Base-by-base conservation (phyloP, 2,797 vertebrate species). In the Mycteria americana region DNA sequence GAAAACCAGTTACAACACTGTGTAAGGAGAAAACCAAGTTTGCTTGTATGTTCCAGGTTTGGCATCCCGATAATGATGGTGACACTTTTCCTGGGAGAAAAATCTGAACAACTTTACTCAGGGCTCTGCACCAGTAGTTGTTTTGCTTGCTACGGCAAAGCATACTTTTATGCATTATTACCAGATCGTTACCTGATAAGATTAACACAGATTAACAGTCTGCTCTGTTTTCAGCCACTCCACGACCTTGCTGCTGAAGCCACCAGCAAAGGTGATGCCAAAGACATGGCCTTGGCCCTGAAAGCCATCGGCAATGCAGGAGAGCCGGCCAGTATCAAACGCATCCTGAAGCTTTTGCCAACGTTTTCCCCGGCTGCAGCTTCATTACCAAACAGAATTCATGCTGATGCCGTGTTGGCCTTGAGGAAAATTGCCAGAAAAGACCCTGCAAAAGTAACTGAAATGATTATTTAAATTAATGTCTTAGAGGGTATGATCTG, bases 251-350 rank as follows among this genome's bases (percentile, higher is more conserved):
- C 98, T 39, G 24, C 33, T 50, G 98, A 98, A 68, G 97, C 97
- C 83, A 88, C 97, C 72, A 97, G 50, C 86, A 98, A 60, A 98
- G 89, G 51, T 45, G 96, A 96, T 11, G 96, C 97, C 70, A 96
- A 96, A 31, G 98, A 98, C 65, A 98, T 98, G 97, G 70, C 98
- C 30, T 85, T 98, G 13, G 96, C 97, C 88, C 97, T 99, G 93
- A 99, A 98, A 94, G 98, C 98, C 88, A 97, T 99, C 12, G 98
- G 98, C 86, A 99, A 99, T 7, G 98, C 99, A 14, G 99, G 99
- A 95, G 98, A 99, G 83, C 98, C 97, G 5, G 96, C 95, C 94
- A 99, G 98, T 94, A 97, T 99, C 85, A 99, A 99, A 95, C 98
- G 97, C 91, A 98, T 99, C 97, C 97, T 98, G 94, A 99, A 98